Base-by-base conservation (phyloP, 2,888 invertebrate species). In the Thysanoteuthis rhombus region DNA sequence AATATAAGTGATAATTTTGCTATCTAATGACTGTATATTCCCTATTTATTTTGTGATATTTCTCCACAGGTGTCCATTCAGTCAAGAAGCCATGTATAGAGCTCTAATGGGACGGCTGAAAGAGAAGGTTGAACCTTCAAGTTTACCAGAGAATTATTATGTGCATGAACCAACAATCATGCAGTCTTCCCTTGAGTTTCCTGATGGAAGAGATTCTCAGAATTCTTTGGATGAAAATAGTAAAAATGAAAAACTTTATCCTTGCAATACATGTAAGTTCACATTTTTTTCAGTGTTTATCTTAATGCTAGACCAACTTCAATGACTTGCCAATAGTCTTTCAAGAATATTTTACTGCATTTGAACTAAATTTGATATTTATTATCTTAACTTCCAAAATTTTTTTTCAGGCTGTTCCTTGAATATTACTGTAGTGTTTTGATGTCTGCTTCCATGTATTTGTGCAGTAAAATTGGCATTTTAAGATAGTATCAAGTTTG, bases 61-160 rank as follows among this genome's bases (percentile, higher is more conserved):
- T 92, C 25, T 90, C 93, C 28, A 19, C 93, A 96, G 96, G 16
- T 96, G 96, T 94, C 95, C 96, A 47, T 96, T 94, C 94, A 95
- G 93, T 94, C 89, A 94, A n/a, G 94, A 92, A 22, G 95, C 96
- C 5, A 93, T 96, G 94, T 36, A 93, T 16, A 95, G 96, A 94
- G 96, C 96, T 25, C 90, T 96, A 19, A 95, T 97, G 10, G 95
- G 95, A 0, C 96, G 97, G 94, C 95, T 97, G 92, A 93, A 93
- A 45, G 47, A 42, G 12, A 94, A 96, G 22, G 92, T 89, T 25
- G n/a, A 52, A 22, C 39, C 94, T 28, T 90, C 94, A 8, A 95
- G 96, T n/a, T 96, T 96, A 5, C 32, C 45, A 28, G 95, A 95
- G 12, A 38, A 42, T 25, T 97, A 95, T 94, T 93, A 93, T 52